These are phyloP conservation scores for Drosophila merina DNA, from an alignment of 2,888 invertebrate species.

Conservation along the genomic window DNA sequence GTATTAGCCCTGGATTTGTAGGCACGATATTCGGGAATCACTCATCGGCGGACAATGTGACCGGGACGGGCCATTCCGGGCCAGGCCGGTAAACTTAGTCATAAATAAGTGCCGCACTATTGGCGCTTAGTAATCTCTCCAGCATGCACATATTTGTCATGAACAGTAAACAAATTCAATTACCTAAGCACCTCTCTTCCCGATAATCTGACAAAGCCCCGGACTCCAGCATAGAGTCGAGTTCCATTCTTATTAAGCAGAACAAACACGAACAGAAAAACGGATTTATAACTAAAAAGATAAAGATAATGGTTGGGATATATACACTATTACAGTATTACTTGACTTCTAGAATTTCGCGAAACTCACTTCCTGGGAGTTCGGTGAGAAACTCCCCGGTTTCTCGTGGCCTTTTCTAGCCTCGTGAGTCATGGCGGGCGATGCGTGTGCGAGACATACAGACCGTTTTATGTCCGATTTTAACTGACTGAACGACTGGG, in stretches of 20 bases:
- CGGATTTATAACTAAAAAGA: background rate
- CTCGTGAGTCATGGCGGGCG: conserved; percentile 53
- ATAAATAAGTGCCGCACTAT: conserved; percentile 67
- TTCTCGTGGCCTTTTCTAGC: conserved; percentile 34
- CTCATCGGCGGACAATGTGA: conserved; percentile 60
- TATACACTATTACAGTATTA: too few species aligned
- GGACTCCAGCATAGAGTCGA: conserved; percentile 14
- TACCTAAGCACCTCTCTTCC: conserved; percentile 32
- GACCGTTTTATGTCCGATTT: conserved; percentile 68
- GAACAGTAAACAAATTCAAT: conserved; percentile 26
- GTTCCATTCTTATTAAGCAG: conserved; percentile 36
- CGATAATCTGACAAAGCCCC: conserved; percentile 20
- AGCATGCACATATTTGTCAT: conserved; percentile 36
- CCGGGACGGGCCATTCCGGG: conserved; percentile 15
- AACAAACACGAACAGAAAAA: conserved; percentile 23
- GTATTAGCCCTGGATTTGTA: conserved; percentile 26
- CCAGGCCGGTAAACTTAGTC: conserved; percentile 56
- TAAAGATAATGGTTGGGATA: too few species aligned
- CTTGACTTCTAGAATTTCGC: conserved; percentile 11
- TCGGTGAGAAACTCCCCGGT: conserved; percentile 12
- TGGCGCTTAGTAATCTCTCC: conserved; percentile 67
- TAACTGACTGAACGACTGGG: conserved; percentile 76
- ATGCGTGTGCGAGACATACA: background rate
- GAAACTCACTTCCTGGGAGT: conserved; percentile 21
- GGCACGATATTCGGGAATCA: conserved; percentile 57